Evolutionary conservation across 2,888 invertebrate genomes (phyloP), one percentile per base, ranked within the genome.

Genomic region (Parnassius glacialis): DNA sequence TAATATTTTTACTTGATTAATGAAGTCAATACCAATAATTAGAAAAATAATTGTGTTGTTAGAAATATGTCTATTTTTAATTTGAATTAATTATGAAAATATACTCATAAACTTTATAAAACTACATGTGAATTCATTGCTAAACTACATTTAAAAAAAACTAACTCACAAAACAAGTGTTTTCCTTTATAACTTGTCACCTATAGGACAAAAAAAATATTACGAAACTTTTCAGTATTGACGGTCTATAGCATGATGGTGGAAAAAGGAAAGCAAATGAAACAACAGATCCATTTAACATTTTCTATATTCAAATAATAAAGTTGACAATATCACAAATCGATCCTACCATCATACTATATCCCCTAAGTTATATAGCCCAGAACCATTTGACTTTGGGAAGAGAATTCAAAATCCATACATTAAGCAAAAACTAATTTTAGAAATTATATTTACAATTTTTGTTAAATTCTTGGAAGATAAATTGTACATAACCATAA

Each of bases 171-270:
- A 70, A 48, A 59, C 64, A 42, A 34, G 57, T 65, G n/a, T 47
- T 67, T 64, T 64, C 64, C 68, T 62, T 74, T 79, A 80, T 60
- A 76, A 71, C 69, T 72, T 68, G 58, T 76, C 67, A 78, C 78
- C 81, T 81, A 73, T 41, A 71, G 70, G 48, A 68, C 65, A 57
- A 64, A 69, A 64, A 45, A 10, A 43, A 57, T 42, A 50, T 48
- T 42, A 47, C 10, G 51, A 20, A 50, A 11, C 41, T 13, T 54
- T 43, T 16, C 10, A 11, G 42, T 25, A 44, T 57, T 50, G 13
- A 2, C 67, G 71, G 74, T 71, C 66, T 85, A 90, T 87, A 91
- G 90, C 85, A 90, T 91, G 90, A 91, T 91, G 90, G 90, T 72
- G 74, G 71, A 66, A 68, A 64, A 75, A 64, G 75, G 84, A 81